Base-by-base conservation (phyloP, 2,888 invertebrate species). In the Eumacrocentrus americanus region DNA sequence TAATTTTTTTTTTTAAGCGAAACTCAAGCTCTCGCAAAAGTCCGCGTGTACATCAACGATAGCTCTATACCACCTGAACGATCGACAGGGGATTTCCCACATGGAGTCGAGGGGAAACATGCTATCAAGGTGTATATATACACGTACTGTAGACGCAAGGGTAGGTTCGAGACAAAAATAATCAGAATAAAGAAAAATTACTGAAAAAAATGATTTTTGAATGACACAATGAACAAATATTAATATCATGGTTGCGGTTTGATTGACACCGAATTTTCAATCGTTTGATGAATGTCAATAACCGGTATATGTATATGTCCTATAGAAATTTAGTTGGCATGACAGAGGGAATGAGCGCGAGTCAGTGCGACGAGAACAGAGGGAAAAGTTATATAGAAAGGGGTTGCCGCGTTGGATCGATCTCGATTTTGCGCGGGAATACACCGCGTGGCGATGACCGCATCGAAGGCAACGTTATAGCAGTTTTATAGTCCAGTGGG, bases 401-500 rank as follows among this genome's bases (percentile, higher is more conserved):
- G 14, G 23, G 47, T 12, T n/a, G 7, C 20, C 11, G 4, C n/a
- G 44, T 11, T 34, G 34, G 18, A 34, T 50, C 50, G 35, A 50
- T 50, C 16, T 35, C 14, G 34, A 16, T 34, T 50, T 50, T 29
- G 16, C 9, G 34, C 18, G 18, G 34, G 35, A 34, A 50, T 50
- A 50, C 35, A 35, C 34, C 34, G 29, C 50, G 50, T 34, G 50
- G 34, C 34, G 50, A 50, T 50, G 16, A 50, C 40, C 42, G 48
- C 55, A 47, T 54, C 22, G 29, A 12, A 18, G 54, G 54, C 46
- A 40, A 47, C 18, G 60, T 22, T n/a, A n/a, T 25, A 40, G 25
- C 54, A 63, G 60, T 67, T 67, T 67, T 67, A 67, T 64, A 61
- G 60, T 53, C 52, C 46, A 50, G 53, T 50, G 62, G 47, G 61